phyloP scores from a whole-genome alignment of 2,888 invertebrate species.

The Lampropteryx suffumata region DNA sequence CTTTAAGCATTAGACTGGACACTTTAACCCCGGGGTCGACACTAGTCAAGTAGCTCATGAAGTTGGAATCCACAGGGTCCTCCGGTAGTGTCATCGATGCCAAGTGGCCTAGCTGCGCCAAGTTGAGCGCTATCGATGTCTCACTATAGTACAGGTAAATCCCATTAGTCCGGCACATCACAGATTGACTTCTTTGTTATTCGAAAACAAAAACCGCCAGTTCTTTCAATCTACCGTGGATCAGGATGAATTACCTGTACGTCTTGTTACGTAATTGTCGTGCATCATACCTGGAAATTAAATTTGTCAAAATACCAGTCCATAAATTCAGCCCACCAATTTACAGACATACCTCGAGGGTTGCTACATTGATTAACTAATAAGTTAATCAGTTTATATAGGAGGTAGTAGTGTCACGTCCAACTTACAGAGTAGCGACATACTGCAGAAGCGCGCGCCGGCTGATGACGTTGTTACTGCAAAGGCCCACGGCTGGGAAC shows the following conservation, averaged over 20 bases:
- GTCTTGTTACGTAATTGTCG: conserved; percentile 4
- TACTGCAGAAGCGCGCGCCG: conserved; percentile 1
- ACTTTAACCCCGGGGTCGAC: conserved; percentile 7
- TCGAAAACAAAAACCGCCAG: too few species aligned
- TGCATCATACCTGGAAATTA: conserved; percentile 1
- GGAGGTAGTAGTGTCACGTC: too few species aligned
- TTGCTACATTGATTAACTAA: too few species aligned
- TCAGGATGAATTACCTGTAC: conserved; percentile 2
- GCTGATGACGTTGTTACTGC: conserved; percentile 43
- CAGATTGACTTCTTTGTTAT: too few species aligned
- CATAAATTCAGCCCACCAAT: too few species aligned
- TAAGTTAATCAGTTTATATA: too few species aligned
- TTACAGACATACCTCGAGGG: conserved; percentile 13
- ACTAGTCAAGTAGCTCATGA: conserved; percentile 11
- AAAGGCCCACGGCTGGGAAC: conserved; percentile 84
- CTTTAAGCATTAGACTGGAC: conserved; percentile 9
- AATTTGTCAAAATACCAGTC: not conserved
- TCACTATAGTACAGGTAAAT: not conserved
- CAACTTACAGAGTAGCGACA: too few species aligned
- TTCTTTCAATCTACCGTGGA: too few species aligned
- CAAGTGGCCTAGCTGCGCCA: conserved; percentile 19
- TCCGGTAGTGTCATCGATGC: conserved; percentile 11
- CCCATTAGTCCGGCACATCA: too few species aligned
- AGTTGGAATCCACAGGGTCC: conserved; percentile 5
- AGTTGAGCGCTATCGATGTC: not conserved